Evolutionary conservation across 92 coral and sea anemone genomes (phyloP), one percentile per base, ranked within the genome.

Genomic region (Palythoa caribaeorum): DNA sequence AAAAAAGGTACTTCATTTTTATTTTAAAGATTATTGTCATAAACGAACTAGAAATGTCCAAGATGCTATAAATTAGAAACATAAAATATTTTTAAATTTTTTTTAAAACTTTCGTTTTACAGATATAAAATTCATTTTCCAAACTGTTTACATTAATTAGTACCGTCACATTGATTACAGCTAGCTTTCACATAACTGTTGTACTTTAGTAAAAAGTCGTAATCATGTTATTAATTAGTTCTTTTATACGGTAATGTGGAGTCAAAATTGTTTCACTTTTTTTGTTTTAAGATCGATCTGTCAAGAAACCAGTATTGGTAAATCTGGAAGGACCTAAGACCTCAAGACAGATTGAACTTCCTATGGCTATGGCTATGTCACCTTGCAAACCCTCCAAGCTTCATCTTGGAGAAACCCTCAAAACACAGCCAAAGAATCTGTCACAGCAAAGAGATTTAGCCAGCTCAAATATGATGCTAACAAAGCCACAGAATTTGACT

Each of bases 301-400:
- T 47, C 86, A 81, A 50, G 62, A 81, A 81, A 66, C 73, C 86
- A 44, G 76, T 81, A 9, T 52, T 66, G 63, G 75, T 81, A 38
- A 81, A 81, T 51, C 86, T 81, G 6, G 76, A 81, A n/a, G 76
- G 76, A 2, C 86, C 76, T 5, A 66, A 68, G 66, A 21, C 63
- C 40, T 15, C 86, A 12, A 36, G 73, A 48, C 59, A 81, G 35
- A 81, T 81, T 16, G 47, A 81, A 9, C 86, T 81, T 70, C 86
- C 86, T 36, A 68, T 28, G 28, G 28, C 28, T 28, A 28, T 28
- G 28, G 28, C 28, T 28, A 28, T 81, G 86, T 81, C 86, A 63
- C 86, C 86, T 21, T 52, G 75, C 60, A 44, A 81, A 35, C 86
- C 86, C 20, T 81, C 86, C 44, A 81, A 21, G 14, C 76, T 81